Conservation (phyloP, 2,113 vertebrate species). For the Gallinago undulata region DNA sequence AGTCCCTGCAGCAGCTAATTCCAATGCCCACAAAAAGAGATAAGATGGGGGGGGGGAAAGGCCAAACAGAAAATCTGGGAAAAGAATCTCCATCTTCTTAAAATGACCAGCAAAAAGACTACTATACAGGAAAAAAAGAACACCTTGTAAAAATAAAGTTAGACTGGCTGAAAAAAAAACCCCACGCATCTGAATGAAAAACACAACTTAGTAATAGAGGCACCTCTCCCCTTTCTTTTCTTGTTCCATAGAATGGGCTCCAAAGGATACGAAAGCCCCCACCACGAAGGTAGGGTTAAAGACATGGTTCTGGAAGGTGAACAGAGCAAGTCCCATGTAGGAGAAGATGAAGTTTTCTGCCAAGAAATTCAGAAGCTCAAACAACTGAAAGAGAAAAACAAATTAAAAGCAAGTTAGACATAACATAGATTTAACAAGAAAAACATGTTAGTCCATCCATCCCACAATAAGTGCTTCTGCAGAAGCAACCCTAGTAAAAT, state of each 20-base stretch:
- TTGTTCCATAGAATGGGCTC: background rate
- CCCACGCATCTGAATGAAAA: background rate
- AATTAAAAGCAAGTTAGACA: background rate
- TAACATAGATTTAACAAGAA: background rate
- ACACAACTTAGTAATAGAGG: background rate
- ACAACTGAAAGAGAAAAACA: slow-evolving; percentile 83
- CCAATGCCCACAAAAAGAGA: background rate
- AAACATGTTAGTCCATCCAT: background rate
- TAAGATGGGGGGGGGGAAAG: background rate
- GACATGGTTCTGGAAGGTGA: slow-evolving; percentile 96
- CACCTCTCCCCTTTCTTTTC: background rate
- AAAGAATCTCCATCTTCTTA: background rate
- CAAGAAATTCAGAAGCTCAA: slow-evolving; percentile 97
- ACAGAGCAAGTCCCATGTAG: slow-evolving; percentile 96
- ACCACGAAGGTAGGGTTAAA: slow-evolving; percentile 94
- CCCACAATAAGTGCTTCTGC: background rate
- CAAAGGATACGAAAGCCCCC: slow-evolving; percentile 95
- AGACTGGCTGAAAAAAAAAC: background rate
- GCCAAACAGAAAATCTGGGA: background rate
- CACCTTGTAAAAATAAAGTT: background rate
- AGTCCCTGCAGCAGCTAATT: background rate
- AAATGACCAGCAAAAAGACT: background rate
- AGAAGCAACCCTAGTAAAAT: background rate
- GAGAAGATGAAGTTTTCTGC: slow-evolving; percentile 99
- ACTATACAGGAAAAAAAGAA: background rate